These are phyloP conservation scores for Plotosus lineatus DNA, from an alignment of 2,113 vertebrate genomes.

Conservation along the genomic window DNA sequence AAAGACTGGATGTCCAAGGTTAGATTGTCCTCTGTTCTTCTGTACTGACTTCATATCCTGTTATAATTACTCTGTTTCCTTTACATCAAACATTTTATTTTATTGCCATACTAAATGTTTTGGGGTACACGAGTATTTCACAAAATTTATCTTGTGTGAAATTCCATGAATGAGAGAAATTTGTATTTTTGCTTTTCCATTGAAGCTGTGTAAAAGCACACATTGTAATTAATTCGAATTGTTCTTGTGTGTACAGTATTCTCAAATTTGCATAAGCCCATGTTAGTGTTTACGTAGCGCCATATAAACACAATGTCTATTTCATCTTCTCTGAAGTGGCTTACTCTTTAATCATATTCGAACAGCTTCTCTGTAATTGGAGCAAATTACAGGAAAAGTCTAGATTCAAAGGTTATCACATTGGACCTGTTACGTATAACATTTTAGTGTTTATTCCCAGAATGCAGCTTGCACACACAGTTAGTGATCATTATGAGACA, in stretches of 20 bases:
- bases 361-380: slow-evolving; percentile 5
- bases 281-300: slow-evolving; percentile 6
- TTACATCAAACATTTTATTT: not conserved
- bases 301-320: not conserved
- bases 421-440: not conserved
- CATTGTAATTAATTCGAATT: not conserved
- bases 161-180: not conserved
- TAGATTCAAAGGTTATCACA: not conserved
- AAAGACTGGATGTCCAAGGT: not conserved
- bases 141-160: not conserved
- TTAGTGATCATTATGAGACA: not conserved
- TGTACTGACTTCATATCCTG: not conserved
- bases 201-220: not conserved
- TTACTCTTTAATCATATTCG: slow-evolving; percentile 17
- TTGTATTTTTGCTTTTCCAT: not conserved
- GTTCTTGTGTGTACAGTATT: no score
- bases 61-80: not conserved
- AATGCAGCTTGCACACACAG: not conserved
- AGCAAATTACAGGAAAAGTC: slow-evolving; percentile 9
- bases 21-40: not conserved
- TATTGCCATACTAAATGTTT: not conserved
- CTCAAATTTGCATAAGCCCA: not conserved
- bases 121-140: not conserved
- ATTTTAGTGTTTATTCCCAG: not conserved
- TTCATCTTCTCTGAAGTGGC: not conserved